Percentiles rank a stretch among this genome's conserved stretches.
phyloP scores from a whole-genome alignment of 2,888 invertebrate genomes.

The Caenorhabditis macrosperma region DNA sequence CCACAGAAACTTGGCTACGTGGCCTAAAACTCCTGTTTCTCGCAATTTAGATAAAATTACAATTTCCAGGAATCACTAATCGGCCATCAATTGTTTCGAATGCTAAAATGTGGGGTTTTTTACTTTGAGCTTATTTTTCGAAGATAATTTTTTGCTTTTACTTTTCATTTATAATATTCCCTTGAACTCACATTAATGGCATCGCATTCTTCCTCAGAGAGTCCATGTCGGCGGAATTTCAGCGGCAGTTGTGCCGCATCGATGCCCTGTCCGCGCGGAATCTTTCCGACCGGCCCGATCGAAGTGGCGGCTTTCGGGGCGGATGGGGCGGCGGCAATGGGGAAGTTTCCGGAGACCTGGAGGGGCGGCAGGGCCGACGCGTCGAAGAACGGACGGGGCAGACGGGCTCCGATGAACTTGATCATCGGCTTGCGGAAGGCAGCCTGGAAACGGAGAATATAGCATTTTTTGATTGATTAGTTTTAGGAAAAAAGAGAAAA shows the following conservation, averaged over 20 bases:
- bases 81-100: no score
- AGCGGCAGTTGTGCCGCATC: conserved; percentile 67
- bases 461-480: neutral
- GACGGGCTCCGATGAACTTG: conserved; percentile 78
- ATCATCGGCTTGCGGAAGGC: conserved; percentile 75
- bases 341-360: conserved; percentile 49
- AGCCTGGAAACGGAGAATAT: conserved; percentile 15
- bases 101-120: no score
- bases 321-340: conserved; percentile 9
- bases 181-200: conserved; percentile 74
- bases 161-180: no score
- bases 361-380: conserved; percentile 57
- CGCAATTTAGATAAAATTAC: no score
- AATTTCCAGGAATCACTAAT: no score
- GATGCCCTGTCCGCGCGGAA: conserved; percentile 71
- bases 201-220: conserved; percentile 75
- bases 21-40: no score
- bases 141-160: no score
- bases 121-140: no score
- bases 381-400: conserved; percentile 75
- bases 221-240: conserved; percentile 68
- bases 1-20: no score
- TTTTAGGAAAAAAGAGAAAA: no score
- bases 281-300: conserved; percentile 73
- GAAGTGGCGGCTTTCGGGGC: conserved; percentile 57